These are phyloP conservation scores for Ruditapes philippinarum DNA, from an alignment of 1,140 invertebrate species.

Conservation along the genomic window DNA sequence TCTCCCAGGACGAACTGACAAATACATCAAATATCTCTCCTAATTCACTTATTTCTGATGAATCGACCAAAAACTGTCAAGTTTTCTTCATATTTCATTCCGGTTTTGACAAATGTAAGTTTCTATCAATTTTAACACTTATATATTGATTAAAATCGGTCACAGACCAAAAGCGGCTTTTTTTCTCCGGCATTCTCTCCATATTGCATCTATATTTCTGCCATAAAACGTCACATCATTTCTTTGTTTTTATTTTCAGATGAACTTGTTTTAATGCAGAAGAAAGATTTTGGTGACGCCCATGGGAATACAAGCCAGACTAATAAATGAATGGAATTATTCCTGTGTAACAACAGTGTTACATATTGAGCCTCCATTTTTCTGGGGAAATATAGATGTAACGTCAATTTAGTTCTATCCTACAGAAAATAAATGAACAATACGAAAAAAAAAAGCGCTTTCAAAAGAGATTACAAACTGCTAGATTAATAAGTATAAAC, in stretches of 20 bases:
- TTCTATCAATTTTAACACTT: constrained; percentile 6
- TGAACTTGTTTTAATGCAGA: constrained; percentile 44
- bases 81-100: not conserved
- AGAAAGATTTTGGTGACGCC: constrained; percentile 55
- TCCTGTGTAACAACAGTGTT: constrained; percentile 2
- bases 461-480: too few relatives aligned
- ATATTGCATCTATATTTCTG: not conserved
- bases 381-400: not conserved
- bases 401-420: not conserved
- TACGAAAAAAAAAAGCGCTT: too few relatives aligned
- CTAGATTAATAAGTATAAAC: too few relatives aligned
- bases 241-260: constrained; percentile 45
- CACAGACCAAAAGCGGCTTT: not conserved
- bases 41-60: not conserved
- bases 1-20: not conserved
- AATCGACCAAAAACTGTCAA: not conserved
- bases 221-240: constrained; percentile 26
- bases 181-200: not conserved
- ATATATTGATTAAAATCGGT: not conserved
- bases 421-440: not conserved
- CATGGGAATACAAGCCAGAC: constrained; percentile 42
- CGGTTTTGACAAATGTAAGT: not conserved
- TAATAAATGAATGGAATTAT: constrained; percentile 56
- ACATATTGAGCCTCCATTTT: constrained; percentile 24
- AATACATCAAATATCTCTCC: not conserved